A percentile compares a stretch with the other conserved stretches of the same genome.
Conservation (phyloP, 2,888 invertebrate genomes). For the Lycaena phlaeas region DNA sequence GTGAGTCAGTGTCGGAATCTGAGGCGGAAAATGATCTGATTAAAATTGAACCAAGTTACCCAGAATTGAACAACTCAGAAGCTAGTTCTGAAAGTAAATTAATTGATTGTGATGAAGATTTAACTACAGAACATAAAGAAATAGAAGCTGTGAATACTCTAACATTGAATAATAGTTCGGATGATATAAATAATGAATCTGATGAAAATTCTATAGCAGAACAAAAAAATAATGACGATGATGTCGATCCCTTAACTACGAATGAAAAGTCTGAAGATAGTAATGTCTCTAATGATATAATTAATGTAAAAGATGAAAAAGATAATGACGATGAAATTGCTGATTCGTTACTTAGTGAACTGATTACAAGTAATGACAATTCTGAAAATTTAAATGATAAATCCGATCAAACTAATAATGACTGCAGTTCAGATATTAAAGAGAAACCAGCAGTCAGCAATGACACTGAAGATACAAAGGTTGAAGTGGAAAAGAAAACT, state of each 20-base stretch:
- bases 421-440: constrained; percentile 28
- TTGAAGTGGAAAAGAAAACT: constrained; percentile 32
- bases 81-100: background rate
- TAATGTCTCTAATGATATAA: background rate
- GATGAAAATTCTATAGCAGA: background rate
- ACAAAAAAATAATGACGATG: background rate
- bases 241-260: background rate
- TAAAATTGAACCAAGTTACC: background rate
- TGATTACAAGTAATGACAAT: constrained; percentile 18
- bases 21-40: constrained; percentile 8
- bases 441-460: constrained; percentile 56
- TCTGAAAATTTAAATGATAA: constrained; percentile 35
- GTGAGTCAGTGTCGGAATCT: constrained; percentile 17
- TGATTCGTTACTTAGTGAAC: constrained; percentile 33
- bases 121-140: background rate
- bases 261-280: constrained; percentile 1
- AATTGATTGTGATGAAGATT: background rate
- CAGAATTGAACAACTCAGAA: background rate
- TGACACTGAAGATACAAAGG: constrained; percentile 68
- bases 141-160: background rate
- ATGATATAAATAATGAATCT: background rate
- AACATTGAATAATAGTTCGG: background rate
- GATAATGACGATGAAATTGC: constrained; percentile 14
- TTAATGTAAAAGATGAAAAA: constrained; percentile 4
- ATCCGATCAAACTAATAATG: constrained; percentile 23